Evolutionary conservation across 2,797 vertebrate species (phyloP).

Genomic region (Decapterus maruadsi): DNA sequence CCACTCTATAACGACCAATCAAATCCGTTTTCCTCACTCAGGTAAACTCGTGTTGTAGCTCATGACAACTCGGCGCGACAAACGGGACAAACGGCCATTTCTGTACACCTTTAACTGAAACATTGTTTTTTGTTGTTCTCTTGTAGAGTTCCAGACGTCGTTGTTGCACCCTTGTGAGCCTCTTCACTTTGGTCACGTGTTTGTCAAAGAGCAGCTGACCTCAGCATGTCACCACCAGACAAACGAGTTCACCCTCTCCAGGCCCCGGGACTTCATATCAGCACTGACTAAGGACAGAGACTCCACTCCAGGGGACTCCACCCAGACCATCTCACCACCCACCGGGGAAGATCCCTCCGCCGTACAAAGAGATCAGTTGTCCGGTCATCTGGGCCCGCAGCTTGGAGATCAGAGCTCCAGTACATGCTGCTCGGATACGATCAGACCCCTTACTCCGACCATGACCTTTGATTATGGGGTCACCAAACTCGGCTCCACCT

Average conservation of each 20-base stretch:
- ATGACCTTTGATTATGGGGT: neutral
- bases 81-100: too few relatives aligned
- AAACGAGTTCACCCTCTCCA: constrained; percentile 52
- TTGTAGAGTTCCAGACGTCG: constrained; percentile 50
- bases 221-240: constrained; percentile 75
- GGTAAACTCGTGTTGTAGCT: too few relatives aligned
- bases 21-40: too few relatives aligned
- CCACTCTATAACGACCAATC: too few relatives aligned
- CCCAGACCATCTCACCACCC: constrained; percentile 1
- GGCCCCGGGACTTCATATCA: constrained; percentile 70
- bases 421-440: neutral
- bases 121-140: constrained; percentile 13
- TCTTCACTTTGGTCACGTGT: constrained; percentile 78
- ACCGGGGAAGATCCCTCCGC: neutral
- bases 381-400: neutral
- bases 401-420: constrained; percentile 16
- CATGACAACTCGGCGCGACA: too few relatives aligned
- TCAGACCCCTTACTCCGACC: neutral
- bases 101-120: too few relatives aligned
- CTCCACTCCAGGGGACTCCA: constrained; percentile 7
- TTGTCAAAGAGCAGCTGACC: constrained; percentile 82
- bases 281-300: constrained; percentile 66
- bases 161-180: constrained; percentile 42
- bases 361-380: constrained; percentile 1
- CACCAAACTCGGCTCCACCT: neutral